Evolutionary conservation across 2,797 vertebrate species (phyloP).

Genomic region (Urocyon cinereoargenteus): DNA sequence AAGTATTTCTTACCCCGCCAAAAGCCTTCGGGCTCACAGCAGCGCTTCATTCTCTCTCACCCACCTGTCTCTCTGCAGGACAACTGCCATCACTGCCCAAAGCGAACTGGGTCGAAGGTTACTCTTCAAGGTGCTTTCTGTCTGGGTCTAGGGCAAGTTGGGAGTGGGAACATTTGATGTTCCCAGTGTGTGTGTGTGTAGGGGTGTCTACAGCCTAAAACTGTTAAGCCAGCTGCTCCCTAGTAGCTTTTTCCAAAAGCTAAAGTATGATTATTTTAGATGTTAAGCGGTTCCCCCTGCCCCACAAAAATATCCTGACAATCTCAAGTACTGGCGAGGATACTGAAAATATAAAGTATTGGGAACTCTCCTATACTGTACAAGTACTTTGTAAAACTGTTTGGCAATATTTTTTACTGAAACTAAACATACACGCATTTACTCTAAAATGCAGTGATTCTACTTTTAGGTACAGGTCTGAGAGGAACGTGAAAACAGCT

Average conservation of each 20-base stretch:
- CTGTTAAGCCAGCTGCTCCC: background rate
- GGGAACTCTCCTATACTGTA: background rate
- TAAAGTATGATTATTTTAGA: constrained; percentile 4
- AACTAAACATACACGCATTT: background rate
- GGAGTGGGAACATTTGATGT: background rate
- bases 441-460: background rate
- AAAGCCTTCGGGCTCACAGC: background rate
- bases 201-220: background rate
- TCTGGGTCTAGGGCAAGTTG: background rate
- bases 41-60: background rate
- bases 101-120: background rate
- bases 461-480: background rate
- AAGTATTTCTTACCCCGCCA: background rate
- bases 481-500: background rate
- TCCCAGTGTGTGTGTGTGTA: background rate
- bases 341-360: background rate
- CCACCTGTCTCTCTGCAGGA: background rate
- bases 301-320: background rate
- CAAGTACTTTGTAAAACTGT: background rate
- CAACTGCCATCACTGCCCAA: background rate
- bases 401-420: background rate
- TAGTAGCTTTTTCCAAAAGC: constrained; percentile 14
- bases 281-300: background rate
- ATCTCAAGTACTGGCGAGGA: background rate
- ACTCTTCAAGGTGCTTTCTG: background rate